Conservation (phyloP, 2,797 vertebrate genomes). For the Gymnocypris eckloni region DNA sequence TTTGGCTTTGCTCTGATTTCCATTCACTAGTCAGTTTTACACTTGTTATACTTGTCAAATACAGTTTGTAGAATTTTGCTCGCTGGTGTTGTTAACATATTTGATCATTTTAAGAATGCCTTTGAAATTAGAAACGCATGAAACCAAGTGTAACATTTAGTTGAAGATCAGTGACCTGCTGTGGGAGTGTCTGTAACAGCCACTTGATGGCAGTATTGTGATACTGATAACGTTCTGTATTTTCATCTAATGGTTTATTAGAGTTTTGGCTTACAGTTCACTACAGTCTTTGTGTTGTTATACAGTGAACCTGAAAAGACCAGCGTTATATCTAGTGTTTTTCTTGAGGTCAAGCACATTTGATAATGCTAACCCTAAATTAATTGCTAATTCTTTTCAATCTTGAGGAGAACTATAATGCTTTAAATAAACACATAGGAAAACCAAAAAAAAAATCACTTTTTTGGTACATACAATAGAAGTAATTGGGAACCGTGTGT, state of each 20-base stretch:
- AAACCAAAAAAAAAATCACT: not conserved
- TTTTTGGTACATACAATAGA: not conserved
- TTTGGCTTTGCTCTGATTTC: not conserved
- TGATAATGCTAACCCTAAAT: not conserved
- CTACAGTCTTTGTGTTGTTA: not conserved
- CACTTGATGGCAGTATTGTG: slow-evolving; percentile 73
- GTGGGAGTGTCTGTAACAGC: slow-evolving; percentile 58
- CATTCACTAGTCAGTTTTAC: not conserved
- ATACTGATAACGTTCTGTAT: not conserved
- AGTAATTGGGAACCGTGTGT: not conserved
- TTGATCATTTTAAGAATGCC: not conserved
- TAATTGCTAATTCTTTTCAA: not conserved
- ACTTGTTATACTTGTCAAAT: not conserved
- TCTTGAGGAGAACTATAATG: not conserved
- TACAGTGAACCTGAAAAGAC: not conserved
- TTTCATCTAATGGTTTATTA: slow-evolving; percentile 4
- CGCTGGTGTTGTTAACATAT: not conserved
- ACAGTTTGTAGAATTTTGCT: not conserved
- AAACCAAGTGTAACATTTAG: not conserved
- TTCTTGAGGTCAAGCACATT: not conserved
- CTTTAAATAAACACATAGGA: not conserved
- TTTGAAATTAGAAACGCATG: not conserved
- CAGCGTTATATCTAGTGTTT: not conserved
- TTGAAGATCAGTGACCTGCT: not conserved
- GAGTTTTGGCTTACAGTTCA: not conserved